These are phyloP conservation scores for Karalla daura DNA, from an alignment of 2,797 vertebrate genomes.

Conservation along the genomic window DNA sequence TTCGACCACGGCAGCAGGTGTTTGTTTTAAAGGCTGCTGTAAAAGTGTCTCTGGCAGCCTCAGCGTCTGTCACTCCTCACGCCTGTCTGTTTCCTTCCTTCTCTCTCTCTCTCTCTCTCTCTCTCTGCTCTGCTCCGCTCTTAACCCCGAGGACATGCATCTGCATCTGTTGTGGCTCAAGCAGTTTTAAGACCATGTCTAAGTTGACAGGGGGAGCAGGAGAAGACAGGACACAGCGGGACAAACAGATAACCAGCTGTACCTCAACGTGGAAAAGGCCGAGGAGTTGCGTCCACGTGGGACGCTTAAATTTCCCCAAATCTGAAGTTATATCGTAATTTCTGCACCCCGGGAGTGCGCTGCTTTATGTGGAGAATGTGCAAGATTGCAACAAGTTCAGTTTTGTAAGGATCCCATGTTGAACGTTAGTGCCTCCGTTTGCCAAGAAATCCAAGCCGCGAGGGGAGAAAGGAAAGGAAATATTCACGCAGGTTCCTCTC, in stretches of 20 bases:
- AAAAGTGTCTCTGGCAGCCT: slow-evolving; percentile 61
- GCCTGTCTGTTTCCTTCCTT: too few species aligned
- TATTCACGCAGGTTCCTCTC: slow-evolving; percentile 27
- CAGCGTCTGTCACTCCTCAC: slow-evolving; percentile 34
- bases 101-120: slow-evolving; percentile 16
- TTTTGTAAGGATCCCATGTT: background rate
- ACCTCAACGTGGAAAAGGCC: background rate
- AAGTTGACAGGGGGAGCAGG: slow-evolving; percentile 16
- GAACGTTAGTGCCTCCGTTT: slow-evolving; percentile 5
- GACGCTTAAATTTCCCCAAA: slow-evolving; percentile 4
- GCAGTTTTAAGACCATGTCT: slow-evolving; percentile 54
- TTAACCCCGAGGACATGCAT: slow-evolving; percentile 42
- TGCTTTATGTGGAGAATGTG: background rate
- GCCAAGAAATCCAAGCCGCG: slow-evolving; percentile 9
- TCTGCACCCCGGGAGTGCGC: background rate
- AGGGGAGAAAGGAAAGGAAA: slow-evolving; percentile 20
- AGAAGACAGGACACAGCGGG: slow-evolving; percentile 13
- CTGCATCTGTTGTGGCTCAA: slow-evolving; percentile 57
- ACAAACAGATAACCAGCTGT: slow-evolving; percentile 28
- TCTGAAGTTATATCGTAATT: slow-evolving; percentile 2
- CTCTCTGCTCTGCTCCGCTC: slow-evolving; percentile 26
- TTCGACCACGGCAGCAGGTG: slow-evolving; percentile 63
- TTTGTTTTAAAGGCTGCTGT: slow-evolving; percentile 71
- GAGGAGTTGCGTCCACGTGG: background rate
- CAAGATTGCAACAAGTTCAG: background rate